Percentiles rank a stretch among this genome's conserved stretches.
These are phyloP conservation scores for Melanostigma gelatinosum DNA, from an alignment of 2,113 vertebrate species.

Conservation along the genomic window DNA sequence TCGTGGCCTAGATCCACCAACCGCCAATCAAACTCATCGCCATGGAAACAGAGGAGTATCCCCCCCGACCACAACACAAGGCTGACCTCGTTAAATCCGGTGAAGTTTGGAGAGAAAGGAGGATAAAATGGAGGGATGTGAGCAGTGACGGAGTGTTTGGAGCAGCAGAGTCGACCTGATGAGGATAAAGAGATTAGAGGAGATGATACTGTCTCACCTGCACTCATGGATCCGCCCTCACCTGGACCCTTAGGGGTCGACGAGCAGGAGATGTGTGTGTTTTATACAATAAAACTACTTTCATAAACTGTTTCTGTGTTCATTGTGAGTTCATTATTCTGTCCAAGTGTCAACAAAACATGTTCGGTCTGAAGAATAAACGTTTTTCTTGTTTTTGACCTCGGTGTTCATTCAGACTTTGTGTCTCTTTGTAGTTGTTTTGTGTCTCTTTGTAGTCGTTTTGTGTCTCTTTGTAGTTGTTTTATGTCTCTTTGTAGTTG, in stretches of 20 bases:
- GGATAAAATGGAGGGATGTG: background rate
- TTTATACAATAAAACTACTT: no score
- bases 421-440: background rate
- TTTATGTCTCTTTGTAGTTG: background rate
- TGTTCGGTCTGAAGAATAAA: no score
- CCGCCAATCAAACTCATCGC: conserved; percentile 31
- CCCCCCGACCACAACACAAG: background rate
- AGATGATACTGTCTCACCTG: conserved; percentile 33
- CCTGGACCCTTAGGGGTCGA: no score
- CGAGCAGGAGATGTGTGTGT: no score
- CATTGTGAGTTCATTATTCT: no score
- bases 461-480: background rate
- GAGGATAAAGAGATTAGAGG: conserved; percentile 69
- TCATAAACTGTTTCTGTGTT: no score
- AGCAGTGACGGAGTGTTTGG: background rate
- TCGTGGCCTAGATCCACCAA: conserved; percentile 36
- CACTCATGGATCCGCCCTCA: background rate
- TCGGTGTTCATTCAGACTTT: no score
- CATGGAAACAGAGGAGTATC: conserved; percentile 36
- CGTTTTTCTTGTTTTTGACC: no score
- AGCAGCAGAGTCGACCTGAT: conserved; percentile 53
- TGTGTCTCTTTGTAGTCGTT: no score
- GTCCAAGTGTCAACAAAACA: no score
- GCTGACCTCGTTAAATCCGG: background rate
- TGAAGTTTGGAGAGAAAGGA: background rate